A percentile compares a stretch with the other conserved stretches of the same genome.
These are phyloP conservation scores for Liparis tanakae DNA, from an alignment of 2,797 vertebrate genomes.

Conservation along the genomic window DNA sequence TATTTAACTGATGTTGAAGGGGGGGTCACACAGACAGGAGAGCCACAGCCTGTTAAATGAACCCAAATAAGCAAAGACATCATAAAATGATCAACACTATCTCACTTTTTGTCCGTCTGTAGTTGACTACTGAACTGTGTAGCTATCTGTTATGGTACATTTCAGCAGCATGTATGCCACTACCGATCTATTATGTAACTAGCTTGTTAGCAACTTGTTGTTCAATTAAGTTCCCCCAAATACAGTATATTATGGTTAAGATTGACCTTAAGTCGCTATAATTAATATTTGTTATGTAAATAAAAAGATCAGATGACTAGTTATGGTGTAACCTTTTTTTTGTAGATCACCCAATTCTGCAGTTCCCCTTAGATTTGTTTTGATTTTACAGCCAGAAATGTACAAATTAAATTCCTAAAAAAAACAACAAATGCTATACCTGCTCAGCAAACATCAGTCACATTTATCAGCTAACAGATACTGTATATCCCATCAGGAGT, in stretches of 20 bases:
- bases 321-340: background rate
- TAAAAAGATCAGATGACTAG: background rate
- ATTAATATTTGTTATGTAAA: no score
- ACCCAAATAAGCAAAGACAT: constrained; percentile 35
- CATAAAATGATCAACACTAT: background rate
- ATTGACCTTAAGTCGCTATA: background rate
- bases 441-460: no score
- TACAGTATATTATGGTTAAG: background rate
- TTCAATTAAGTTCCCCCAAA: background rate
- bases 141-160: background rate
- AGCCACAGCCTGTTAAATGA: constrained; percentile 39
- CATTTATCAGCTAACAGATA: background rate
- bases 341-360: background rate
- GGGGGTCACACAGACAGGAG: constrained; percentile 33
- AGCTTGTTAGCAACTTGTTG: background rate
- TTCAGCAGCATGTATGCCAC: background rate
- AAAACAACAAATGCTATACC: no score
- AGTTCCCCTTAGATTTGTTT: no score
- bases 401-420: background rate
- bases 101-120: background rate
- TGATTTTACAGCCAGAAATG: no score
- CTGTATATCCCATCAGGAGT: background rate
- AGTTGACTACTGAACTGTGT: background rate
- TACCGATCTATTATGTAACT: background rate
- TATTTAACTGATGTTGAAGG: constrained; percentile 62